A percentile compares a stretch with the other conserved stretches of the same genome.
phyloP scores from a whole-genome alignment of 2,888 invertebrate species.

The Ochropacha duplaris region DNA sequence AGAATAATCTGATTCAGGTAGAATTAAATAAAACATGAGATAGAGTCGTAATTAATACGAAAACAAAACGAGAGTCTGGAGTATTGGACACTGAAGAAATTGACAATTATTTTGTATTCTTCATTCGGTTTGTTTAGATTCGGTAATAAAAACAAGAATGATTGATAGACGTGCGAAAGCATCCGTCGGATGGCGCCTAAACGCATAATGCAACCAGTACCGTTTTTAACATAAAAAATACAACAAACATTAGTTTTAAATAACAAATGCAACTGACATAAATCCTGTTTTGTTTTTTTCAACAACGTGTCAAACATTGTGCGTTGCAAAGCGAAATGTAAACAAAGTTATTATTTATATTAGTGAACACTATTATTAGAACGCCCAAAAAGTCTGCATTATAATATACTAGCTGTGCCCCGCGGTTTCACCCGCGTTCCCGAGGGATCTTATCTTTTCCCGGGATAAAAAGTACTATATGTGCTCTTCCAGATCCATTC shows the following conservation, averaged over 20 bases:
- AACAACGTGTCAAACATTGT: slow-evolving; percentile 35
- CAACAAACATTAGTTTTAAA: not conserved
- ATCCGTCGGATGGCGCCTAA: not conserved
- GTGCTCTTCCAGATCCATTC: too few species aligned
- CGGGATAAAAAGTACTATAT: too few species aligned
- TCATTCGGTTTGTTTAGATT: not conserved
- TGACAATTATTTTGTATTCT: not conserved
- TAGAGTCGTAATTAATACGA: too few species aligned
- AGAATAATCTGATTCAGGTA: too few species aligned
- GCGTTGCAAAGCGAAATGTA: slow-evolving; percentile 28
- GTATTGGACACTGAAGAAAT: not conserved
- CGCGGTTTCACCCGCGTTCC: too few species aligned
- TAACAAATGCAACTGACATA: slow-evolving; percentile 5
- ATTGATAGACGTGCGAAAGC: not conserved
- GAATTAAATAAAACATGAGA: too few species aligned
- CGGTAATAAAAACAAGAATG: not conserved
- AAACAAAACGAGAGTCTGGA: not conserved
- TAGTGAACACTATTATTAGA: slow-evolving; percentile 30
- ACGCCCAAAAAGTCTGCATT: slow-evolving; percentile 1
- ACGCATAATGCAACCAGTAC: not conserved
- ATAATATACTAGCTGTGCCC: too few species aligned
- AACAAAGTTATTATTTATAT: slow-evolving; percentile 38
- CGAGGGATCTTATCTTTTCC: too few species aligned
- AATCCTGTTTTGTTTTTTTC: slow-evolving; percentile 28
- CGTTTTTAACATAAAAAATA: not conserved